Base-by-base conservation (phyloP, 2,113 vertebrate genomes). In the Pagrus major region DNA sequence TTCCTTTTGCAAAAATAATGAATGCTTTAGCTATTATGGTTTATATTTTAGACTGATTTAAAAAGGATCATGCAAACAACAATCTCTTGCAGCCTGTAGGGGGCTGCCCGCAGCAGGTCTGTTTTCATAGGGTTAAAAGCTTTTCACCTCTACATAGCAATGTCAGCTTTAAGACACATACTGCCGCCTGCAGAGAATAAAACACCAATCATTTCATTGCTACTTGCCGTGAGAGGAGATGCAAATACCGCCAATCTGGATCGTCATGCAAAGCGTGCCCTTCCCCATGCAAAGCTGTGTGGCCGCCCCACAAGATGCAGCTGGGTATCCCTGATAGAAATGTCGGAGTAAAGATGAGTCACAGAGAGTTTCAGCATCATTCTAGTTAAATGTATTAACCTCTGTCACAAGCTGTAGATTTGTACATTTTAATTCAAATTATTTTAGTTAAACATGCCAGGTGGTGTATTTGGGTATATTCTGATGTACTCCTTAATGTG, bases 241-340 rank as follows among this genome's bases (percentile, higher is more conserved):
- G 89, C 86, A 93, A 92, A 93, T 47, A 42, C 29, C 7, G 15
- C n/a, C 20, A 9, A 59, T 59, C 74, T 31, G 58, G 56, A 39
- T 68, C 21, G 47, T 49, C 59, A 93, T 93, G 89, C 90, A 93
- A 93, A 93, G 29, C 23, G 4, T 72, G 61, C 5, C 67, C 70
- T 83, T 81, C 54, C 55, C 20, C 71, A 92, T 92, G 88, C 86
- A 93, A 93, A 93, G 41, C 59, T 31, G 25, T 23, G 5, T 52
- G 42, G 55, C 6, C 39, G 74, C 46, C 27, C 20, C 51, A 9
- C 27, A 33, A 31, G 54, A 47, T 65, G 66, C 60, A 51, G 81
- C 15, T 51, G 29, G 58, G 39, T 10, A 23, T 41, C 49, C 4
- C 6, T 21, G 66, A 37, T 11, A n/a, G n/a, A 64, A 49, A 67